Base-by-base conservation (phyloP, 2,888 invertebrate species). In the Trichopoda pennipes region DNA sequence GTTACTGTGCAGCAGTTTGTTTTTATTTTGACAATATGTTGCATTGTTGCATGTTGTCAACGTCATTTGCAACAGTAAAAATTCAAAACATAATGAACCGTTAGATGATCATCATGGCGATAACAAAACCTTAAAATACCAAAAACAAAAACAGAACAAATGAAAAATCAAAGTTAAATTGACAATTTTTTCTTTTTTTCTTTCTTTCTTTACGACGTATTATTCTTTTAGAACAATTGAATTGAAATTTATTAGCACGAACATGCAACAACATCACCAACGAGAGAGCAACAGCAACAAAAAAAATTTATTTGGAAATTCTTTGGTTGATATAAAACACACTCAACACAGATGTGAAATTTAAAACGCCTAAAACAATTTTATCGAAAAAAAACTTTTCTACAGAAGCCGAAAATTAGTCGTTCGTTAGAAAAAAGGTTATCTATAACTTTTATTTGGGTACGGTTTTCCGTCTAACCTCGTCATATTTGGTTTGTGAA, bases 81-180 rank as follows among this genome's bases (percentile, higher is more conserved):
- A 75, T 16, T 73, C 77, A 81, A 81, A 82, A 82, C 79, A 82
- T 79, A 79, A 61, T 56, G 61, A 75, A 64, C 81, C 81, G 81
- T 82, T 82, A 82, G 61, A 49, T 28, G 53, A 63, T 81, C 81
- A 81, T 69, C 61, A 73, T 68, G 56, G 42, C 47, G 55, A 76
- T 75, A 56, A 17, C 38, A 32, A 38, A 73, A 73, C 3, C 28
- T 14, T n/a, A 58, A 56, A n/a, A 53, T 16, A 28, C 3, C 1
- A 28, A 28, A 28, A 2, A 4, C 4, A 28, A 28, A 28, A 28
- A 4, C 4, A 28, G 0, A 28, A 4, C 4, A 44, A 10, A 10
- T 7, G 17, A 56, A 69, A 70, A 66, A 66, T 79, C 75, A 72
- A 66, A 66, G 61, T 19, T 75, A 82, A 82, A 82, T 82, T 82